Base-by-base conservation (phyloP, 2,888 invertebrate genomes). In the Dryadula phaetusa region DNA sequence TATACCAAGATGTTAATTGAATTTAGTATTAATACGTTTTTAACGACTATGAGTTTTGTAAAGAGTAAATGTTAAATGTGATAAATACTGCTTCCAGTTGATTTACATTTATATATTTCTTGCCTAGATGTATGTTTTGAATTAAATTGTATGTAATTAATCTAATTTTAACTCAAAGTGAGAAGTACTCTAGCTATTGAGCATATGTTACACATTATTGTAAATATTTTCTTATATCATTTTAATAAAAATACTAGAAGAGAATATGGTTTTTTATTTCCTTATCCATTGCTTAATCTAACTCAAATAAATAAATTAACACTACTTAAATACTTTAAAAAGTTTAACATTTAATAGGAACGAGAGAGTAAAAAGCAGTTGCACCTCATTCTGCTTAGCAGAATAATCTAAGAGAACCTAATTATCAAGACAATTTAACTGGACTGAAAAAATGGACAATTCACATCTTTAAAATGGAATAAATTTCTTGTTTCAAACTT, bases 171-270 rank as follows among this genome's bases (percentile, higher is more conserved):
- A 80, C 76, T 78, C 75, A 77, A 82, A 56, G 81, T 83, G 82
- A 82, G 80, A 84, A 74, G 28, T 58, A 47, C 16, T 72, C 73
- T 78, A 77, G 76, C 76, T 79, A 76, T 79, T 72, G 75, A 78
- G 77, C 80, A 77, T 78, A 76, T 82, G 47, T 64, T 62, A 71
- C 70, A 75, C 28, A 70, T 20, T 52, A 79, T 70, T 90, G 87
- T 89, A 87, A 82, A 88, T 90, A 88, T 80, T 79, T 84, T 84
- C 82, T 77, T 66, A 67, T 64, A 70, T 69, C 42, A 74, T 73
- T 73, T 76, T 73, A 75, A 90, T 80, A 88, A 91, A 90, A 90
- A 87, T 90, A 90, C 88, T 90, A 89, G 85, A 88, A 76, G 80
- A 67, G 72, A 72, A 72, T 69, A 69, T 70, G 66, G 64, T 68